Conservation (phyloP, 53 echinoderm and acorn worm genomes). For the Paracentrotus lividus region DNA sequence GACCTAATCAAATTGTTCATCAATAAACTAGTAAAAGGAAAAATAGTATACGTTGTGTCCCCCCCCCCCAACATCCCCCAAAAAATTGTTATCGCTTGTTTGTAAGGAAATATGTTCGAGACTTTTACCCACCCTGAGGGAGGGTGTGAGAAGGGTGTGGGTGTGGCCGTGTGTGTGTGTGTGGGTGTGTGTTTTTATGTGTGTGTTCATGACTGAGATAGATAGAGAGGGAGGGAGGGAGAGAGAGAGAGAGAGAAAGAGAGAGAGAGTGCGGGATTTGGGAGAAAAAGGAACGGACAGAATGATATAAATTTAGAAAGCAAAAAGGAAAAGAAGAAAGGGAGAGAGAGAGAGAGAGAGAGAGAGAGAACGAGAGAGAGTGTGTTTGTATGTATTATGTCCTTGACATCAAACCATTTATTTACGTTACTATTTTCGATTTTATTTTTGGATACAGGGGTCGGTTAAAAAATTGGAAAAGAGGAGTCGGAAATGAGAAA, state of each 20-base stretch:
- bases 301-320: neutral
- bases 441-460: neutral
- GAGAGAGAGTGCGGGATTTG: neutral
- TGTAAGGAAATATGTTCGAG: no score
- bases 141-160: no score
- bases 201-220: neutral
- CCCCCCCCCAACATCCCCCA: no score
- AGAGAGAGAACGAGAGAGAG: neutral
- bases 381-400: no score
- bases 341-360: neutral
- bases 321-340: neutral
- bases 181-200: neutral
- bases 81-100: no score
- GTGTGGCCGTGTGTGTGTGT: no score
- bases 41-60: no score
- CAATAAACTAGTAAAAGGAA: no score
- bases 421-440: neutral
- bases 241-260: no score
- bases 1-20: no score
- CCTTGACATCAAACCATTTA: constrained; percentile 3
- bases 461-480: neutral
- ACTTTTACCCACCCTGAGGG: no score
- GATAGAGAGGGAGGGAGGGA: no score
- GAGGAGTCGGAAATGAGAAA: constrained; percentile 57
- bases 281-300: neutral